Evolutionary conservation across 2,888 invertebrate genomes (phyloP), one percentile per base, ranked within the genome.

Genomic region (Smittia aterrima): DNA sequence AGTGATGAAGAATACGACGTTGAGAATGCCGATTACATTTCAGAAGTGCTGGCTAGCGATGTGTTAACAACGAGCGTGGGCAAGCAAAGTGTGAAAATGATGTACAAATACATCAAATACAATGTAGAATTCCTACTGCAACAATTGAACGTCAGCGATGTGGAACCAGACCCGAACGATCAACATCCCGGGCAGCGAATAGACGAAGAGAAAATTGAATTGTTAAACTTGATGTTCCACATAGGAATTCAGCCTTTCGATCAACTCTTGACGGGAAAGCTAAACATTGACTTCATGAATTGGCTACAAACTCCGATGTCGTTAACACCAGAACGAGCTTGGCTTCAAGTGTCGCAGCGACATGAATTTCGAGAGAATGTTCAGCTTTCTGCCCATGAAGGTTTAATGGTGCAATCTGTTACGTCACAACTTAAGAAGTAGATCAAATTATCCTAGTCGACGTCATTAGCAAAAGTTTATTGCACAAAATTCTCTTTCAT

Each of bases 181-280:
- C 78, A 79, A 7, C 75, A 77, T 25, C 80, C 82, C 53, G 83
- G 83, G 0, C 83, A 83, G 77, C 82, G 80, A 70, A 80, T 82
- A 1, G 78, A 78, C 64, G 80, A 81, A 76, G 78, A 78, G 13
- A 79, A 80, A 53, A 84, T 86, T 0, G 87, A 88, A 0, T 82
- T 93, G 11, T 82, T 92, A 0, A 88, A 90, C 79, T 87, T 88
- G 6, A 92, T 93, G 92, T 93, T 93, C 79, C 91, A 91, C 79
- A 92, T 93, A 75, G 92, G 91, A 11, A 85, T 88, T 76, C 84
- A 85, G 18, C 87, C 89, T 0, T 93, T 93, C 79, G 92, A 93
- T 83, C 90, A 92, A 83, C 79, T 85, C 27, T 77, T 85, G 54
- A 84, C 82, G n/a, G 83, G 84, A 66, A 80, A 82, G 1, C 78